These are phyloP conservation scores for Heliocidaris erythrogramma DNA, from an alignment of 35 echinoderm and acorn worm genomes.

Conservation along the genomic window DNA sequence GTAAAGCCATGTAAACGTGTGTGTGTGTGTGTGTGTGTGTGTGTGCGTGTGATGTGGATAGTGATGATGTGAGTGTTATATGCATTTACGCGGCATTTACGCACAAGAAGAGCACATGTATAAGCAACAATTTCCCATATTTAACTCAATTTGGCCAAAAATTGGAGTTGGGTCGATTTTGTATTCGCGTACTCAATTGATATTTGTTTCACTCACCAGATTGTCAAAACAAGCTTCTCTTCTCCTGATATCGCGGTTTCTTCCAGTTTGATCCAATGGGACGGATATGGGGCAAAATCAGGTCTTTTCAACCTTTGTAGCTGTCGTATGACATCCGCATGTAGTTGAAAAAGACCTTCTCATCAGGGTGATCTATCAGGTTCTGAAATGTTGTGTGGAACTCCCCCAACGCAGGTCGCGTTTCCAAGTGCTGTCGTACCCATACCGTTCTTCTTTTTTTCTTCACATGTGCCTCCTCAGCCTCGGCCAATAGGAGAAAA, in stretches of 20 bases:
- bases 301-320: constrained; percentile 48
- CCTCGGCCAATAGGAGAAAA: too few relatives aligned
- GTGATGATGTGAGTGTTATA: constrained; percentile 61
- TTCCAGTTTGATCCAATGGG: constrained; percentile 61
- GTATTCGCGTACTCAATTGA: constrained; percentile 11
- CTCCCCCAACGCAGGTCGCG: too few relatives aligned
- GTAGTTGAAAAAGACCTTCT: constrained; percentile 62
- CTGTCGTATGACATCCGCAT: constrained; percentile 65
- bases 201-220: constrained; percentile 59
- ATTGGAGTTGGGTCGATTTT: constrained; percentile 29
- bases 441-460: too few relatives aligned
- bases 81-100: neutral
- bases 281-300: constrained; percentile 56
- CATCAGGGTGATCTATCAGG: constrained; percentile 55
- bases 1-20: too few relatives aligned
- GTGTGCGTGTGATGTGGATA: neutral
- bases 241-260: constrained; percentile 65
- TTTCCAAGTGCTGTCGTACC: too few relatives aligned
- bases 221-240: constrained; percentile 57
- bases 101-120: too few relatives aligned
- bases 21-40: neutral
- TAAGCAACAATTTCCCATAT: neutral
- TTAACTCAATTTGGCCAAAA: constrained; percentile 50
- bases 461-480: too few relatives aligned
- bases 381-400: too few relatives aligned